Conservation (phyloP, 2,888 invertebrate species). For the Cryptophagus acutangulus region DNA sequence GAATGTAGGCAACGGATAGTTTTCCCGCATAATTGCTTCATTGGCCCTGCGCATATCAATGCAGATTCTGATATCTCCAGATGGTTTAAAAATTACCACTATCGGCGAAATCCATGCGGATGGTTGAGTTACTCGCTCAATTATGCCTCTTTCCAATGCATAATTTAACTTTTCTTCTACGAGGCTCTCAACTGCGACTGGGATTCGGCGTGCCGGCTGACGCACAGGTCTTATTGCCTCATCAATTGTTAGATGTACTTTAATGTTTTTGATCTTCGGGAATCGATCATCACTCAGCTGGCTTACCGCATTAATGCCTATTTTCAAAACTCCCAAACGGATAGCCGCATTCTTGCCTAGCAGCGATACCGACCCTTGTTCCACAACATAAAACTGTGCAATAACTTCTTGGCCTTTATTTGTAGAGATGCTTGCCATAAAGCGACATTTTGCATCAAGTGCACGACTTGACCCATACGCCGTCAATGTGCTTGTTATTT, state of each 20-base stretch:
- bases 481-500: slow-evolving; percentile 14
- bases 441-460: slow-evolving; percentile 14
- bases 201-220: slow-evolving; percentile 21
- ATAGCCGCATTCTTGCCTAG: slow-evolving; percentile 24
- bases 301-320: slow-evolving; percentile 18
- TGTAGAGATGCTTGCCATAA: slow-evolving; percentile 16
- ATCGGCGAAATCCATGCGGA: slow-evolving; percentile 37
- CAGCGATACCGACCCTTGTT: slow-evolving; percentile 19
- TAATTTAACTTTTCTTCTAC: slow-evolving; percentile 16
- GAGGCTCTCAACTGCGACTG: slow-evolving; percentile 14
- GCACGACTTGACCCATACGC: slow-evolving; percentile 16
- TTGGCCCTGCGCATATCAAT: slow-evolving; percentile 39
- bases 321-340: slow-evolving; percentile 22
- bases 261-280: slow-evolving; percentile 24
- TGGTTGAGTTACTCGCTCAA: slow-evolving; percentile 30
- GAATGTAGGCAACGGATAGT: slow-evolving; percentile 7
- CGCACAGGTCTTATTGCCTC: slow-evolving; percentile 22
- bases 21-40: slow-evolving; percentile 31
- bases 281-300: slow-evolving; percentile 13
- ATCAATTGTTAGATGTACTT: slow-evolving; percentile 20
- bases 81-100: slow-evolving; percentile 30
- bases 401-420: slow-evolving; percentile 14
- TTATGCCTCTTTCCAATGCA: slow-evolving; percentile 23
- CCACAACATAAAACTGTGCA: slow-evolving; percentile 21
- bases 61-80: slow-evolving; percentile 30